These are phyloP conservation scores for Cephalopholis sonnerati DNA, from an alignment of 2,113 vertebrate species.

Conservation along the genomic window DNA sequence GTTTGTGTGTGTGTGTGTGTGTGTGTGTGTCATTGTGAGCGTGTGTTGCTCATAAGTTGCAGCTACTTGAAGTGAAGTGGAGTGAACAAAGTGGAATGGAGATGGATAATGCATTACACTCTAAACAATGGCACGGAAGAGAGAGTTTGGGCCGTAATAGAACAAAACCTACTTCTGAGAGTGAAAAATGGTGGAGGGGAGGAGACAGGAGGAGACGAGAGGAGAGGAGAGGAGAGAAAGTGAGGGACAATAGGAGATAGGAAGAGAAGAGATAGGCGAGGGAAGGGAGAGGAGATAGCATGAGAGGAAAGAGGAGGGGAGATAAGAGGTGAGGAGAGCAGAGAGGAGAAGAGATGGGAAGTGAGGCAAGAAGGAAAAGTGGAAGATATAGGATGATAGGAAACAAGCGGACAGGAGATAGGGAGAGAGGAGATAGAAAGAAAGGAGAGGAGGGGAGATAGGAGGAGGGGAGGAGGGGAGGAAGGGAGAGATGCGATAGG, in stretches of 20 bases:
- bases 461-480: not conserved
- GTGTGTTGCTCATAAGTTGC: constrained; percentile 53
- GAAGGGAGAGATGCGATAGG: no score
- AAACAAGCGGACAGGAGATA: not conserved
- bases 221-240: not conserved
- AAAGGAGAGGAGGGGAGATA: not conserved
- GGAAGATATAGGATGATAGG: no score
- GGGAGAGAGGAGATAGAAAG: not conserved
- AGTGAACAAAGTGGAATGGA: constrained; percentile 77
- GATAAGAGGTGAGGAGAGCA: not conserved
- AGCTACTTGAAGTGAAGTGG: constrained; percentile 71
- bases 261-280: not conserved
- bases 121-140: constrained; percentile 53
- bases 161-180: constrained; percentile 54
- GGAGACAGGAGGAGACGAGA: not conserved
- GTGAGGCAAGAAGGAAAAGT: not conserved
- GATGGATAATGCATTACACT: constrained; percentile 78
- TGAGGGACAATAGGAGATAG: not conserved
- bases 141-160: constrained; percentile 44
- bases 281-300: not conserved
- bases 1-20: constrained; percentile 5
- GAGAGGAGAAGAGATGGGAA: not conserved
- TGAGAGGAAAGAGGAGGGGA: not conserved
- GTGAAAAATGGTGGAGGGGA: constrained; percentile 35
- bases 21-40: constrained; percentile 13